Base-by-base conservation (phyloP, 2,797 vertebrate genomes). In the Lagorchestes hirsutus region DNA sequence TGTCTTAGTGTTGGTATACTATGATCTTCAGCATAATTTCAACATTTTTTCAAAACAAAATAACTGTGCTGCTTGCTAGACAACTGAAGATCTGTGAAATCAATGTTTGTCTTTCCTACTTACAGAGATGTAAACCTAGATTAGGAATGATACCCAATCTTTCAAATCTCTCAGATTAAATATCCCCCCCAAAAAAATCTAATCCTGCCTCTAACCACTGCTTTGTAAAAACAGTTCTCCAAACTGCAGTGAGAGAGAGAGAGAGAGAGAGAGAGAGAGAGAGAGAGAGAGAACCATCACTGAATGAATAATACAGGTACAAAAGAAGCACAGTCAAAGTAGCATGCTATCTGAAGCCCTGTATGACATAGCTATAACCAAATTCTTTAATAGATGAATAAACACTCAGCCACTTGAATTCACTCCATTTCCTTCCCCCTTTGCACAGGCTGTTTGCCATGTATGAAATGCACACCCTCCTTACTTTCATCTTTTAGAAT, bases 221-320 rank as follows among this genome's bases (percentile, higher is more conserved):
- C 18, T 90, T 93, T 94, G 54, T 90, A 50, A 90, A 50, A 93
- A 82, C 50, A 93, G 91, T 54, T 91, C 93, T 87, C 52, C 11
- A 56, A 96, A 96, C 62, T 90, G 54, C 24, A 94, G 90, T 52
- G 52, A 18, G 55, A 55, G 55, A 55, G 0, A 46, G n/a, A 52
- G 16, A 16, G 13, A 55, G 2, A 16, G 1, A 55, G 13, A 55
- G 10, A 55, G 55, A 14, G 0, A 55, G 55, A 55, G 55, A 55
- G 0, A 13, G 54, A 55, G 54, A 55, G 0, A 13, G 54, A 55
- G 13, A 52, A 52, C 52, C 52, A 52, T 4, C 52, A 52, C 5
- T 52, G 52, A 52, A 52, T 52, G 52, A 52, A 52, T 52, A 5
- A 52, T 6, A 52, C 52, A 52, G 50, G 50, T 52, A 52, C 50